phyloP scores from a whole-genome alignment of 2,888 invertebrate species.

The Drosophila paramelanica region DNA sequence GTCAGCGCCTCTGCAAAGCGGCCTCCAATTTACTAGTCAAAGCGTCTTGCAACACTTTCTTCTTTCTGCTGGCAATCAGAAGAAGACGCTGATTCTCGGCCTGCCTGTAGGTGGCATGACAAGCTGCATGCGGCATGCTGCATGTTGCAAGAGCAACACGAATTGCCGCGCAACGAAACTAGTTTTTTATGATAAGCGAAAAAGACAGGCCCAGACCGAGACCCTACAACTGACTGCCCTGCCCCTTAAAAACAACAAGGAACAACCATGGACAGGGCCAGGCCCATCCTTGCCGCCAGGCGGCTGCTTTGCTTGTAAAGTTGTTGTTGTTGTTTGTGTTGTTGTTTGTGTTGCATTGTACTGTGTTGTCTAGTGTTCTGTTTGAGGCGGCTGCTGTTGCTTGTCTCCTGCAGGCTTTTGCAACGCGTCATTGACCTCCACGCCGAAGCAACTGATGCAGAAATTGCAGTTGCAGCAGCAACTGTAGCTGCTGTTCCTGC shows the following conservation, averaged over 20 bases:
- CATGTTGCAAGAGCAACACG: slow-evolving; percentile 34
- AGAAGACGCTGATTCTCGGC: slow-evolving; percentile 32
- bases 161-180: slow-evolving; percentile 65
- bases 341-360: slow-evolving; percentile 31
- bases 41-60: slow-evolving; percentile 70
- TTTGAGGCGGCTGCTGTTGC: slow-evolving; percentile 50
- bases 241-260: slow-evolving; percentile 46
- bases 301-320: slow-evolving; percentile 48
- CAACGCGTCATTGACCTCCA: slow-evolving; percentile 66
- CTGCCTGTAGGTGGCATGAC: slow-evolving; percentile 60
- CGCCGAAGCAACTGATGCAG: slow-evolving; percentile 17
- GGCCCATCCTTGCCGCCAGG: slow-evolving; percentile 37
- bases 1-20: slow-evolving; percentile 48
- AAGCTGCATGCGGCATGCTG: slow-evolving; percentile 44
- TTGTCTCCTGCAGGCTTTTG: slow-evolving; percentile 41
- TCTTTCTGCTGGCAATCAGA: slow-evolving; percentile 44
- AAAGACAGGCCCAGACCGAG: slow-evolving; percentile 11
- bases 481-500: slow-evolving; percentile 1
- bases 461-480: slow-evolving; percentile 18
- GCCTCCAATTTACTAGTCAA: slow-evolving; percentile 50
- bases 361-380: slow-evolving; percentile 36
- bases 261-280: slow-evolving; percentile 15
- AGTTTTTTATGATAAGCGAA: slow-evolving; percentile 65
- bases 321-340: slow-evolving; percentile 34
- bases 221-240: slow-evolving; percentile 31